phyloP scores from a whole-genome alignment of 2,888 invertebrate species.

The Monochamus alternatus region DNA sequence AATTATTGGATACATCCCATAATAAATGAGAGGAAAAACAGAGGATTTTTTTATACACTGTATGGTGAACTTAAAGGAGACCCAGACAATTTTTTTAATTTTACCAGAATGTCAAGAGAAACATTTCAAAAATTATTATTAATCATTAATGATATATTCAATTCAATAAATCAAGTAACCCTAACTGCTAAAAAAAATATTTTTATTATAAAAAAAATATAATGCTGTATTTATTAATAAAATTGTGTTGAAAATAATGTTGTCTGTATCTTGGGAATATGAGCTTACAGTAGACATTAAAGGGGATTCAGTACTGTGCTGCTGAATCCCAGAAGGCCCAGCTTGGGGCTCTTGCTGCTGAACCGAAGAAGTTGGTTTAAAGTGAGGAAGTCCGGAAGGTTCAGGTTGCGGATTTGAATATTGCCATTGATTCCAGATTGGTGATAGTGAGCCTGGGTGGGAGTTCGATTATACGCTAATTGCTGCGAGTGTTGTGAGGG shows the following conservation, averaged over 20 bases:
- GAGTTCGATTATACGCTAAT: slow-evolving; percentile 14
- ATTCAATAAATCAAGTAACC: too few species aligned
- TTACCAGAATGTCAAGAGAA: slow-evolving; percentile 40
- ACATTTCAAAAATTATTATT: slow-evolving; percentile 39
- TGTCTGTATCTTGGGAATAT: slow-evolving; percentile 40
- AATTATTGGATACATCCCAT: slow-evolving; percentile 42
- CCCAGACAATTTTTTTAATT: slow-evolving; percentile 41
- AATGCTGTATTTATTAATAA: slow-evolving; percentile 32
- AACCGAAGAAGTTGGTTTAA: slow-evolving; percentile 27
- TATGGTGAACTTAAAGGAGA: slow-evolving; percentile 36
- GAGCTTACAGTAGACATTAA: slow-evolving; percentile 38
- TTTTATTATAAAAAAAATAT: slow-evolving; percentile 34
- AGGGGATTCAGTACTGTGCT: slow-evolving; percentile 33
- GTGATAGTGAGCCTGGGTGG: slow-evolving; percentile 20
- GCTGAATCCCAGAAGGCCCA: slow-evolving; percentile 35
- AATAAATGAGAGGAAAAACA: slow-evolving; percentile 40
- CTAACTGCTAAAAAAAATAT: slow-evolving; percentile 23
- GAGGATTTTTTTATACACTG: slow-evolving; percentile 40
- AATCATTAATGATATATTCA: slow-evolving; percentile 40
- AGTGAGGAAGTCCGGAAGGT: slow-evolving; percentile 28
- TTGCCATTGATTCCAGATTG: slow-evolving; percentile 34
- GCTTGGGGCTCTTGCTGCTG: slow-evolving; percentile 28
- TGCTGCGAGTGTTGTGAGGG: slow-evolving; percentile 8
- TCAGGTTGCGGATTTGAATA: slow-evolving; percentile 34
- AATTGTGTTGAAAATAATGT: slow-evolving; percentile 36